These are phyloP conservation scores for Trematomus loennbergii DNA, from an alignment of 2,113 vertebrate species.

Conservation along the genomic window DNA sequence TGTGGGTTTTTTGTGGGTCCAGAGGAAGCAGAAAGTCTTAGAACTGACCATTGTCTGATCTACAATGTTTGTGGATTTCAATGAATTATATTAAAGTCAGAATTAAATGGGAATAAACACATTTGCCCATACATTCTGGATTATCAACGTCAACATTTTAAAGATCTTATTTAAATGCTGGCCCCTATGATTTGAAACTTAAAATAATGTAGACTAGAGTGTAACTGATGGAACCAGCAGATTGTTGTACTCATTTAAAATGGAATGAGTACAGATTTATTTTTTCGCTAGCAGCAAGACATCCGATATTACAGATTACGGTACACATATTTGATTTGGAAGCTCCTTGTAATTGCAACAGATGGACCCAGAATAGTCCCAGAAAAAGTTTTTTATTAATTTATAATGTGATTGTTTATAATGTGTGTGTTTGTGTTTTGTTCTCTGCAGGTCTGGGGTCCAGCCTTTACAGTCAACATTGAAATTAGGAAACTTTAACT, in stretches of 20 bases:
- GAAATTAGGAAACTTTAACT: constrained; percentile 60
- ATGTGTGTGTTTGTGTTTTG: neutral
- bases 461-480: constrained; percentile 9
- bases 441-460: constrained; percentile 45
- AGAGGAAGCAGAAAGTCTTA: neutral
- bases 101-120: too few species aligned
- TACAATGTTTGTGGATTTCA: neutral
- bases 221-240: neutral
- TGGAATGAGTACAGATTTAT: neutral
- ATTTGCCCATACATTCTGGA: too few species aligned
- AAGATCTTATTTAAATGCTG: neutral
- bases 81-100: too few species aligned
- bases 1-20: neutral
- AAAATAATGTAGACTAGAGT: neutral
- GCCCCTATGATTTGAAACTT: too few species aligned
- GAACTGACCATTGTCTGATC: neutral
- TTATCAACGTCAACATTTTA: too few species aligned
- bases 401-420: neutral
- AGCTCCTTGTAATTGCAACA: neutral
- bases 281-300: neutral
- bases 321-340: neutral
- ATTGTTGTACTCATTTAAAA: neutral
- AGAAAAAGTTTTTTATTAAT: neutral
- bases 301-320: neutral
- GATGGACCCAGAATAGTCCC: neutral